Evolutionary conservation across 2,888 invertebrate genomes (phyloP), one percentile per base, ranked within the genome.

Genomic region (Sarcophaga rosellei): DNA sequence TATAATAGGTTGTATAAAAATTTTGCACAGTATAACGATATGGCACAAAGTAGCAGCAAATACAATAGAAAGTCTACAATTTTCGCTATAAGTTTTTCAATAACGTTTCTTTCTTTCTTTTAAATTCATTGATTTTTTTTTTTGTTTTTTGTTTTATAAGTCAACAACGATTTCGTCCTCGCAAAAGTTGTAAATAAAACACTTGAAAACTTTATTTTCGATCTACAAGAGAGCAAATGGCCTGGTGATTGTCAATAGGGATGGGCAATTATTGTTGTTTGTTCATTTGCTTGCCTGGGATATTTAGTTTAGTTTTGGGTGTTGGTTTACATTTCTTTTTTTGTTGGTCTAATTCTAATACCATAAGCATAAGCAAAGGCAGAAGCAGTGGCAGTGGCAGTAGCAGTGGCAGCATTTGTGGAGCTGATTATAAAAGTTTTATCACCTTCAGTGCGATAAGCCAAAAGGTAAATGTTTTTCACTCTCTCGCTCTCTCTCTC

Each of bases 121-220:
- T 70, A n/a, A 75, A 62, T 69, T 63, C 74, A 57, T 79, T 70
- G 69, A 79, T 63, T 74, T 79, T 76, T 76, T 69, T 53, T 69
- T 47, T 11, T n/a, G n/a, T 11, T 17, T 69, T 35, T 62, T 69
- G 61, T 45, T 47, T 53, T 53, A n/a, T 53, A 15, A 53, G 15
- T 35, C 35, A 35, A 35, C 8, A 35, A 35, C 35, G 35, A 4
- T 53, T 53, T 53, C 4, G 17, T 53, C 53, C 53, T 53, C 53
- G 15, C 53, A 63, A 82, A 84, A 59, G 57, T 70, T 80, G 80
- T 84, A 84, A 84, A 80, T 75, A 84, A 84, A 84, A 75, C 75
- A 84, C 80, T 84, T 80, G 11, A 84, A 62, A 63, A 15, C 12
- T 53, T 53, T 17, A 53, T 53, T 53, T 53, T 53, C 53, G 53